Percentiles rank a stretch among this genome's conserved stretches.
These are phyloP conservation scores for Furnarius figulus DNA, from an alignment of 2,113 vertebrate genomes.

Conservation along the genomic window DNA sequence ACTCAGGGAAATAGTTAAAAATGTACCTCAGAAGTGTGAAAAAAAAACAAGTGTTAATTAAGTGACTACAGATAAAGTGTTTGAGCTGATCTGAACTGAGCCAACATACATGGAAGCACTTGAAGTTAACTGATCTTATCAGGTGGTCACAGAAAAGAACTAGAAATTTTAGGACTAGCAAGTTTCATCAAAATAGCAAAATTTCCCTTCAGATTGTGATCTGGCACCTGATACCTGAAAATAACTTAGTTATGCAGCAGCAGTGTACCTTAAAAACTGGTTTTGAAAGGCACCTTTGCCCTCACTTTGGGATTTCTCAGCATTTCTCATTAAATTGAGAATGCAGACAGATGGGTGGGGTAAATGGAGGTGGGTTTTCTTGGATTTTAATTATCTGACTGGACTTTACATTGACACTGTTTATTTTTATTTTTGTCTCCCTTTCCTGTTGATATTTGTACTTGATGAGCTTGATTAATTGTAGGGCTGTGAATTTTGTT, in stretches of 20 bases:
- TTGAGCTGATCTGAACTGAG: neutral
- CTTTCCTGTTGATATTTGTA: neutral
- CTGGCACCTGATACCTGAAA: neutral
- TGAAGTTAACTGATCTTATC: neutral
- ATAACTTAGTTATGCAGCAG: neutral
- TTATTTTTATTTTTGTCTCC: neutral
- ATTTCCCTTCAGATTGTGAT: neutral
- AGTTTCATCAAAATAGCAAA: neutral
- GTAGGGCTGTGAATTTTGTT: neutral
- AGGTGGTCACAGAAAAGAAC: neutral
- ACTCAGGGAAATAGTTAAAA: neutral
- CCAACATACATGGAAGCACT: neutral
- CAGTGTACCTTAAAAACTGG: neutral
- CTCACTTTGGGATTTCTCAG: neutral
- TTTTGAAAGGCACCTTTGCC: neutral
- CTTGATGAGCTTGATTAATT: neutral
- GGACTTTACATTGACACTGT: neutral
- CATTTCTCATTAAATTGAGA: neutral
- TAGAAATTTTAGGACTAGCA: neutral
- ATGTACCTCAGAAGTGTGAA: neutral
- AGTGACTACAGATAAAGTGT: neutral
- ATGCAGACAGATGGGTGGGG: neutral
- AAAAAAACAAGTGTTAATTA: neutral
- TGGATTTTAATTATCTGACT: neutral
- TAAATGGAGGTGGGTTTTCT: neutral